phyloP scores from a whole-genome alignment of 2,113 vertebrate genomes.

The Nibea albiflora region DNA sequence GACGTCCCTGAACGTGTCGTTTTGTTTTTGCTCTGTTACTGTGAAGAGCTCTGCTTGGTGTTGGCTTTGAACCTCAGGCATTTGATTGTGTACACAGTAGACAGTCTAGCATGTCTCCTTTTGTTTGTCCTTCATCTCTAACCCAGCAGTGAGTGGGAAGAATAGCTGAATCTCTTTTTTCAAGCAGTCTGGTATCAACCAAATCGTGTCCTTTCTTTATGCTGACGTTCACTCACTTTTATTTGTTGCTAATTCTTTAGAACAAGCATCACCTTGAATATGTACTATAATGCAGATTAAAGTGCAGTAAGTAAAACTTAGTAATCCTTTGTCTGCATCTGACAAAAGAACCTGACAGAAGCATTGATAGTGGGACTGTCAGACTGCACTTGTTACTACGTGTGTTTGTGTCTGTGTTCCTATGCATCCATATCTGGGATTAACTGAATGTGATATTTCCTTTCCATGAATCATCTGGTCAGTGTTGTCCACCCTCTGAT shows the following conservation, averaged over 20 bases:
- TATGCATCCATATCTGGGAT: not conserved
- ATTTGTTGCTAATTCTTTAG: not conserved
- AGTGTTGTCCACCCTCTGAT: no score
- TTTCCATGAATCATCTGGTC: not conserved
- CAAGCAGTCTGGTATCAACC: not conserved
- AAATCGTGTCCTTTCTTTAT: not conserved
- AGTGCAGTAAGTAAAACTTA: not conserved
- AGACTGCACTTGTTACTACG: not conserved
- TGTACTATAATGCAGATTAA: not conserved
- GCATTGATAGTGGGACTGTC: not conserved
- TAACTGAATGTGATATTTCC: not conserved
- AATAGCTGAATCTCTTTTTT: not conserved
- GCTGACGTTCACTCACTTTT: not conserved
- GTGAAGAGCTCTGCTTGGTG: not conserved
- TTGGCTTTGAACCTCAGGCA: not conserved
- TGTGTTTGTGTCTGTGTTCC: not conserved
- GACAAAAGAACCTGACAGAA: no score
- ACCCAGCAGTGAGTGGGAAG: not conserved
- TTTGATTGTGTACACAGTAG: not conserved
- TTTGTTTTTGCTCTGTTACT: not conserved
- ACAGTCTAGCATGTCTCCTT: not conserved
- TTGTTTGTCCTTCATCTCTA: not conserved
- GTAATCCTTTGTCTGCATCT: not conserved
- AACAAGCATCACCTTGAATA: not conserved
- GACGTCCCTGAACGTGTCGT: not conserved